phyloP scores from a whole-genome alignment of 2,797 vertebrate genomes.

The Rhinogobio ventralis region DNA sequence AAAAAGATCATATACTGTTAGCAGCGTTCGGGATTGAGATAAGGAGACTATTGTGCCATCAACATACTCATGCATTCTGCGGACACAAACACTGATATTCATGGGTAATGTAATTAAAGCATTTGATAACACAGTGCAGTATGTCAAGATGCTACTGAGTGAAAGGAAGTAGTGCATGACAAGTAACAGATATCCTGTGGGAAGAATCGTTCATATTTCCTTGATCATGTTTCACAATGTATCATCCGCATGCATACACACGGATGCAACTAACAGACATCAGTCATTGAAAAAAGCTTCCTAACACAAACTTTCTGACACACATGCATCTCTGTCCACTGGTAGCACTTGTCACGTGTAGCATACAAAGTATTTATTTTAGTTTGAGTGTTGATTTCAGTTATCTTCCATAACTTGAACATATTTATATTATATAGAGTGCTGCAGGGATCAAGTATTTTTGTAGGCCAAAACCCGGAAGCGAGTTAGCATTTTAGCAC shows the following conservation, averaged over 20 bases:
- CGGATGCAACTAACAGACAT: background rate
- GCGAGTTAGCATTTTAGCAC: too few relatives aligned
- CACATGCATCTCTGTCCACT: background rate
- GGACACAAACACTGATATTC: constrained; percentile 18
- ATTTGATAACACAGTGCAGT: constrained; percentile 30
- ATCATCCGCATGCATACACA: background rate
- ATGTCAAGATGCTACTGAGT: constrained; percentile 3
- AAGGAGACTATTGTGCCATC: constrained; percentile 48
- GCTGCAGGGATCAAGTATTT: too few relatives aligned
- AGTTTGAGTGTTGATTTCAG: background rate
- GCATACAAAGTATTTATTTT: background rate
- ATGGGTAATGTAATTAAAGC: constrained; percentile 34
- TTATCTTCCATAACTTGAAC: background rate
- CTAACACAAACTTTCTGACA: constrained; percentile 6
- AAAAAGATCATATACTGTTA: constrained; percentile 38
- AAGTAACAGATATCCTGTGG: constrained; percentile 29
- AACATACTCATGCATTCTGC: constrained; percentile 14
- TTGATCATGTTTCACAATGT: constrained; percentile 18
- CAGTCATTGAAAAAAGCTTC: background rate
- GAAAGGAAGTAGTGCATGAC: constrained; percentile 29
- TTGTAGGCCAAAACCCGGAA: too few relatives aligned
- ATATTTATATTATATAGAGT: background rate
- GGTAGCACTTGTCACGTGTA: background rate
- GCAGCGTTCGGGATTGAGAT: constrained; percentile 47
- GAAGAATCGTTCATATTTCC: constrained; percentile 23